Percentiles rank a stretch among this genome's conserved stretches.
These are phyloP conservation scores for Callosobruchus maculatus DNA, from an alignment of 2,888 invertebrate genomes.

Conservation along the genomic window DNA sequence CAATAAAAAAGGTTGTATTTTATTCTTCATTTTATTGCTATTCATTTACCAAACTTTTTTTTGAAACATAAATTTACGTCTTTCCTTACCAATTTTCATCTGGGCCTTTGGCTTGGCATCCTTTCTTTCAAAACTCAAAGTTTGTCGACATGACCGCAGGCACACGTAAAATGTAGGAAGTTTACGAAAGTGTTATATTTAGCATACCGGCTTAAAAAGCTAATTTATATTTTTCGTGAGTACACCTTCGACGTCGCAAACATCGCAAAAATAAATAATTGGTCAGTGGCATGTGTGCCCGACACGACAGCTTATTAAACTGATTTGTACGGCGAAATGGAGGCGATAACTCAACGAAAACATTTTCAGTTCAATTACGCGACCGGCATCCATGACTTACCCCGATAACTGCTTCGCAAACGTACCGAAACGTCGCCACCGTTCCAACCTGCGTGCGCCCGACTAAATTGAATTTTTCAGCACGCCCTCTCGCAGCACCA, in stretches of 20 bases:
- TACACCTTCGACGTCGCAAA: neutral
- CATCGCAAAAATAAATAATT: neutral
- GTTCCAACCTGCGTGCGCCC: neutral
- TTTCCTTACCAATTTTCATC: too few species aligned
- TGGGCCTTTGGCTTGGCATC: too few species aligned
- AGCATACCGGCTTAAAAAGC: neutral
- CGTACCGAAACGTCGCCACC: neutral
- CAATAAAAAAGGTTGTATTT: too few species aligned
- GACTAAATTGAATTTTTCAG: neutral
- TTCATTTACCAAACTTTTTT: too few species aligned
- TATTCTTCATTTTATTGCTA: too few species aligned
- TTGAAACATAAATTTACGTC: too few species aligned
- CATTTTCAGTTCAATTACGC: neutral
- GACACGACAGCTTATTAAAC: neutral
- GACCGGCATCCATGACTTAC: neutral
- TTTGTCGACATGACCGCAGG: too few species aligned
- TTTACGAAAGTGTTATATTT: neutral
- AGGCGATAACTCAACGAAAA: neutral
- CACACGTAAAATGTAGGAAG: neutral
- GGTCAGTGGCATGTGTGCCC: neutral
- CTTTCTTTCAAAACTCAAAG: too few species aligned
- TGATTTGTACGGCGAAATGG: neutral
- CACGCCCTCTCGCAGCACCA: too few species aligned
- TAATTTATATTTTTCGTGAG: neutral
- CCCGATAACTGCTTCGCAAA: neutral